A percentile compares a stretch with the other conserved stretches of the same genome.
These are phyloP conservation scores for Cryptophagus acutangulus DNA, from an alignment of 2,888 invertebrate species.

Conservation along the genomic window DNA sequence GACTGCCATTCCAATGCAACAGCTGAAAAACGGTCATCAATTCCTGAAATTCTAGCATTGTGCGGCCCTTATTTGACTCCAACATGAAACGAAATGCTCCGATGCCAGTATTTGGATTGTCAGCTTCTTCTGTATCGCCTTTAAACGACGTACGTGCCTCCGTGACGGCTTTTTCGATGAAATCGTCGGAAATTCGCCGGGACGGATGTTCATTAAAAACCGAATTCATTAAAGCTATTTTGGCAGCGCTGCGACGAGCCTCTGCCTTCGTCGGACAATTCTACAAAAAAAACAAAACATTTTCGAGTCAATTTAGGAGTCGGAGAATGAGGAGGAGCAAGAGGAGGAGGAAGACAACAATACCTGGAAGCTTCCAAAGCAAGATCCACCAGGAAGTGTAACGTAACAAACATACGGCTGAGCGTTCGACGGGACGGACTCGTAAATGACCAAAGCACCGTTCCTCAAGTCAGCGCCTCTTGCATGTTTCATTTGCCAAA, in stretches of 20 bases:
- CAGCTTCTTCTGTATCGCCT: constrained; percentile 55
- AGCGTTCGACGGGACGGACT: constrained; percentile 85
- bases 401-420: constrained; percentile 94
- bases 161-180: constrained; percentile 87
- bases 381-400: constrained; percentile 90
- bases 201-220: constrained; percentile 96
- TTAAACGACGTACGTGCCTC: constrained; percentile 88
- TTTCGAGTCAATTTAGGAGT: too few species aligned
- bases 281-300: too few species aligned
- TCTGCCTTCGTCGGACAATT: constrained; percentile 94
- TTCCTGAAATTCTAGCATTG: constrained; percentile 95
- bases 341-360: constrained; percentile 9
- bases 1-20: constrained; percentile 93
- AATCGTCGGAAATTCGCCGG: constrained; percentile 85
- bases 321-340: neutral
- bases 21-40: constrained; percentile 97
- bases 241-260: constrained; percentile 88
- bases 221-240: constrained; percentile 94
- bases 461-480: constrained; percentile 79
- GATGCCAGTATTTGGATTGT: constrained; percentile 66
- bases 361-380: constrained; percentile 94
- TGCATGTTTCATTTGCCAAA: constrained; percentile 95
- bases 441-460: constrained; percentile 90
- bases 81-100: constrained; percentile 73
- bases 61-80: constrained; percentile 80